Evolutionary conservation across 2,113 vertebrate species (phyloP), one percentile per base, ranked within the genome.

Genomic region (Peromyscus maniculatus): DNA sequence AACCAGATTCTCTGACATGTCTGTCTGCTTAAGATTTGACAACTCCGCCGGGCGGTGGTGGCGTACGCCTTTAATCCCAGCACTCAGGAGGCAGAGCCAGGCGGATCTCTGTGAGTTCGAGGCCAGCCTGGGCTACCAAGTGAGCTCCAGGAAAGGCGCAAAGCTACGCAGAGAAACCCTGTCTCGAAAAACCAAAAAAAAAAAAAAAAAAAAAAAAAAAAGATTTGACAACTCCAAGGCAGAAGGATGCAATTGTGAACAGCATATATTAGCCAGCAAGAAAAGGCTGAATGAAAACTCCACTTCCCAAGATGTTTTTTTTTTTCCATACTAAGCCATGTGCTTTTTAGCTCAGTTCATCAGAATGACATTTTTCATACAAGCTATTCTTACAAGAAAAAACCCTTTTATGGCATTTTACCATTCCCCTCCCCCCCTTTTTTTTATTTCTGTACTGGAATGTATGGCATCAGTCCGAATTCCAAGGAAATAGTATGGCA

Each of bases 271-370:
- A 52, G 26, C 1, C 55, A 87, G 7, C 57, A 13, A 77, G 43
- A 82, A 96, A 82, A 69, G 57, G 13, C 6, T 59, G 2, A 89
- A 4, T 39, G 74, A 64, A 24, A 75, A 69, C 77, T 39, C 33
- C 13, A 33, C 6, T 69, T 82, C 12, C 15, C 24, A 52, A 39
- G 28, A 7, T 57, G 49, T 26, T 55, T 21, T 17, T 91, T 92
- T 80, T 31, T 55, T 55, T 55, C 12, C 49, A 52, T 75, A 31
- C 21, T 46, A 74, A 66, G 17, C n/a, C 66, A 74, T 2, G 49
- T 52, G 46, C 12, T 96, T 91, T 77, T 39, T 89, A 78, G 24
- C n/a, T 92, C 55, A 95, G 46, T 83, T 93, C 36, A 69, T 64
- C 46, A 82, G 39, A 80, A 33, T 92, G 74, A 3, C 33, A 90